Base-by-base conservation (phyloP, 2,888 invertebrate genomes). In the Hypercompe scribonia region DNA sequence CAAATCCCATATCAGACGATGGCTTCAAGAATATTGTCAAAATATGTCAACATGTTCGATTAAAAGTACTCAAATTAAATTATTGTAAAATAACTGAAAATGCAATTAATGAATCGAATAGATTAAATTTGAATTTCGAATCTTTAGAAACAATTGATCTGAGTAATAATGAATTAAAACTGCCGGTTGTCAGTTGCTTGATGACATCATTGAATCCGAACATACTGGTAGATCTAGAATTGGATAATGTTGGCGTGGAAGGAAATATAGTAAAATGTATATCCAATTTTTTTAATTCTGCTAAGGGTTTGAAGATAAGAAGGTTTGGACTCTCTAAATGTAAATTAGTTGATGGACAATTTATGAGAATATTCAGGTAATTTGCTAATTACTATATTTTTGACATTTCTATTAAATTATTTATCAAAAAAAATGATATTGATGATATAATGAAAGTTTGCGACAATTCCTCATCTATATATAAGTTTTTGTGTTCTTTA, bases 1-100 rank as follows among this genome's bases (percentile, higher is more conserved):
- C 96, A 78, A 99, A 99, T 92, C 96, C 97, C 0, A 93, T 98
- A 73, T 96, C 96, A 0, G 96, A 97, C 78, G 87, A 91, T 4
- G 93, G 96, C 42, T 93, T 94, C 79, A 88, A 87, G 87, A 88
- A 88, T 84, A 76, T 94, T 54, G 78, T 92, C 3, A 92, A 92
- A 85, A 78, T 96, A 65, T 91, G 90, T 8, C 90, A 92, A 39
- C 85, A 93, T 81, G 78, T 96, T 2, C 89, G 87, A 72, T 81
- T 96, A 64, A 95, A 93, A 86, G 81, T 87, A 2, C 81, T 96
- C 2, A 94, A 92, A 83, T 65, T 95, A 15, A 93, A 91, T 77
- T 83, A 83, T 76, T 96, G 95, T 77, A 84, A 83, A 71, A 91
- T 95, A 77, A 92, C 92, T 4, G 89, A 91, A n/a, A 86, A 90